A percentile compares a stretch with the other conserved stretches of the same genome.
phyloP scores from a whole-genome alignment of 1,140 invertebrate species.

The Fopius arisanus region DNA sequence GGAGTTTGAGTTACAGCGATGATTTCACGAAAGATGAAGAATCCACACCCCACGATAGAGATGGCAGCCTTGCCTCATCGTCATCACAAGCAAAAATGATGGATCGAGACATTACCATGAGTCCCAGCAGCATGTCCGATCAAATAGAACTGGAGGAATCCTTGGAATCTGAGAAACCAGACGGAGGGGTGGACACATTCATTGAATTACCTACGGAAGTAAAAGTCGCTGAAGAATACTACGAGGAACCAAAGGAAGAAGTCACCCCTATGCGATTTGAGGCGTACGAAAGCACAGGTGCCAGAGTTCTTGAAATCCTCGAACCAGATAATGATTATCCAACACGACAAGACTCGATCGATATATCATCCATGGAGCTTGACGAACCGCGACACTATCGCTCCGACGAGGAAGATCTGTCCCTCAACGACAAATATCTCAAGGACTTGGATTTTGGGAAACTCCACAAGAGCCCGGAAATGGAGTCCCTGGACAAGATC shows the following conservation, averaged over 20 bases:
- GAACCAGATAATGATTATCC: constrained; percentile 46
- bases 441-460: constrained; percentile 17
- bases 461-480: constrained; percentile 51
- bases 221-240: constrained; percentile 1
- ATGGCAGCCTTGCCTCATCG: constrained; percentile 47
- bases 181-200: background rate
- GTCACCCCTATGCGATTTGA: constrained; percentile 3
- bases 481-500: constrained; percentile 52
- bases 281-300: constrained; percentile 47
- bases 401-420: constrained; percentile 33
- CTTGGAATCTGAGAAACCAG: constrained; percentile 21
- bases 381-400: constrained; percentile 44
- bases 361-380: constrained; percentile 55
- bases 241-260: constrained; percentile 14
- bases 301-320: constrained; percentile 55
- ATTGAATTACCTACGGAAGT: constrained; percentile 13
- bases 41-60: constrained; percentile 44
- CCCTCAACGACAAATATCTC: constrained; percentile 33
- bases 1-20: constrained; percentile 52
- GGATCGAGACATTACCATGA: constrained; percentile 54
- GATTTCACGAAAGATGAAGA: constrained; percentile 58
- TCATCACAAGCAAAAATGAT: constrained; percentile 44
- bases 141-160: constrained; percentile 50
- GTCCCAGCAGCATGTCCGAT: constrained; percentile 58
- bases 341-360: constrained; percentile 53